Evolutionary conservation across 2,888 invertebrate genomes (phyloP).

Genomic region (Amphiduros pacificus): DNA sequence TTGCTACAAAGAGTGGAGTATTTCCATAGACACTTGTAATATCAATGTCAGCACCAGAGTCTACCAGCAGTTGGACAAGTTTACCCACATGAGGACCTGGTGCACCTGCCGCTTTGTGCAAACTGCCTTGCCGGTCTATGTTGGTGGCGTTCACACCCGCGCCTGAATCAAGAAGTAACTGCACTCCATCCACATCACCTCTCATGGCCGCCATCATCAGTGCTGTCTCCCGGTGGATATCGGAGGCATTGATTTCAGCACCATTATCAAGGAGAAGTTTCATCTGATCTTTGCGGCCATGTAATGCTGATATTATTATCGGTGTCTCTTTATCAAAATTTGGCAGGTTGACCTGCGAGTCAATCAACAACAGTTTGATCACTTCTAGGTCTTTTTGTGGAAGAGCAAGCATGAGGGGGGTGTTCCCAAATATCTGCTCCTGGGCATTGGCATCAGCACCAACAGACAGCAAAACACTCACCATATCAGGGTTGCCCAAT

Average conservation of each 20-base stretch:
- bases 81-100: not conserved
- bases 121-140: not conserved
- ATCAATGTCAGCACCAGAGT: not conserved
- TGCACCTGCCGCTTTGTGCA: not conserved
- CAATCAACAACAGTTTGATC: not conserved
- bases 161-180: not conserved
- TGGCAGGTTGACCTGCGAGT: not conserved
- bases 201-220: not conserved
- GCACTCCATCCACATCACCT: not conserved
- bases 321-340: not conserved
- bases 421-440: not conserved
- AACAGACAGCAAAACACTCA: not conserved
- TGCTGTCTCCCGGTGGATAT: not conserved
- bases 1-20: not conserved
- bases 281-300: not conserved
- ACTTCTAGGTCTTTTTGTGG: not conserved
- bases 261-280: not conserved
- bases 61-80: not conserved
- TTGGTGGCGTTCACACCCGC: not conserved
- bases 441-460: conserved; percentile 2
- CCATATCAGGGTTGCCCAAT: not conserved
- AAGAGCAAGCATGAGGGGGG: not conserved
- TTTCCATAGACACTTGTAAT: not conserved
- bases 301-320: not conserved
- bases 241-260: no score